Percentiles rank a stretch among this genome's conserved stretches.
These are phyloP conservation scores for Triops longicaudatus DNA, from an alignment of 1,140 invertebrate species.

Conservation along the genomic window DNA sequence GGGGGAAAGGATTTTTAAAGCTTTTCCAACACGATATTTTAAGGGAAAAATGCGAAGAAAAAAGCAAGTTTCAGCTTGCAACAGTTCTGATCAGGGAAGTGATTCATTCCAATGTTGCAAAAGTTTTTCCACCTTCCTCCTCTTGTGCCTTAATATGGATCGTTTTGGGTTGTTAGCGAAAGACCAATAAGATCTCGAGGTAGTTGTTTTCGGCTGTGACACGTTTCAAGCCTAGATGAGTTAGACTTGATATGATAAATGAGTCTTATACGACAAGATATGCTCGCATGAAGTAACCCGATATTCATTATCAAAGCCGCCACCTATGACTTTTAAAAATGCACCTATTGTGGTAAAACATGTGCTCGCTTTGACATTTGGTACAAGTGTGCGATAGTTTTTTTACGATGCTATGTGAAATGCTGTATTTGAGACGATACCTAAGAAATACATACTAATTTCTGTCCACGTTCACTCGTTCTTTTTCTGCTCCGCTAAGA, in stretches of 20 bases:
- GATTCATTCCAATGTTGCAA: not conserved
- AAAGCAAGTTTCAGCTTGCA: not conserved
- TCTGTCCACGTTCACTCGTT: not conserved
- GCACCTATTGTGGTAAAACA: too few species aligned
- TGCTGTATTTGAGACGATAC: not conserved
- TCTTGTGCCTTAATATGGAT: not conserved
- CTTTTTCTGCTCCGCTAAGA: not conserved
- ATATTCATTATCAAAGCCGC: too few species aligned
- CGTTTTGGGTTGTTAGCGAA: not conserved
- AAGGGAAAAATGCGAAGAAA: not conserved
- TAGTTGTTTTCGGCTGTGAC: not conserved
- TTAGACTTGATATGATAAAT: too few species aligned
- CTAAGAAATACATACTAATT: conserved; percentile 8
- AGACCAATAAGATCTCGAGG: conserved; percentile 1
- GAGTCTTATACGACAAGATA: too few species aligned
- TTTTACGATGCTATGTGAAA: not conserved
- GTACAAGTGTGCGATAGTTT: too few species aligned
- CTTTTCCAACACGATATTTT: too few species aligned
- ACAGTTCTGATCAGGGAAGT: not conserved
- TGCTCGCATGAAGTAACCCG: too few species aligned
- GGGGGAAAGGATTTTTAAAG: too few species aligned
- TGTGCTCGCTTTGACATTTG: too few species aligned
- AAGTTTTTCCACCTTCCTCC: not conserved
- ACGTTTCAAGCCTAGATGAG: not conserved
- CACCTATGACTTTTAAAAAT: too few species aligned